Evolutionary conservation across 2,797 vertebrate species (phyloP).

Genomic region (Esox masquinongy): DNA sequence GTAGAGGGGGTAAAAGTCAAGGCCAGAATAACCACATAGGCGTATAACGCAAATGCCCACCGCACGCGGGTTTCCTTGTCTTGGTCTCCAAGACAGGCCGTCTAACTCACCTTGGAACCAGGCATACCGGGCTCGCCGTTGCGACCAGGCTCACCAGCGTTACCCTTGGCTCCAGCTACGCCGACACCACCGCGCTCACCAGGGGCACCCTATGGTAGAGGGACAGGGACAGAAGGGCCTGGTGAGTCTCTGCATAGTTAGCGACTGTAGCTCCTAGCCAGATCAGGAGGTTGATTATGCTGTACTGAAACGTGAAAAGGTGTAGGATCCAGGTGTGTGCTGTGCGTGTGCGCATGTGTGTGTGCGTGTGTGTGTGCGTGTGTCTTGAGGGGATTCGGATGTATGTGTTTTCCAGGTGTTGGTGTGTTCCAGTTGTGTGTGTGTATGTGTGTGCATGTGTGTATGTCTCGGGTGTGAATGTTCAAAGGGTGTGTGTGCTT

Average conservation of each 20-base stretch:
- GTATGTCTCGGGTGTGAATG: neutral
- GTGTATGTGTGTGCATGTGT: neutral
- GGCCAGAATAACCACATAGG: neutral
- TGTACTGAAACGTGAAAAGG: no score
- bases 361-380: no score
- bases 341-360: no score
- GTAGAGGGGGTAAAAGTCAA: slow-evolving; percentile 24
- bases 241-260: neutral
- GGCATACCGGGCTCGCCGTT: slow-evolving; percentile 87
- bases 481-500: neutral
- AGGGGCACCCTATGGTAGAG: slow-evolving; percentile 71
- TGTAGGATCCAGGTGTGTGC: no score
- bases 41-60: neutral
- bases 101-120: slow-evolving; percentile 82
- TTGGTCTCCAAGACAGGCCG: neutral
- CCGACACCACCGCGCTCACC: slow-evolving; percentile 85
- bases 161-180: slow-evolving; percentile 81
- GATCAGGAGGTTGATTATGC: neutral
- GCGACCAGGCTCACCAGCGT: slow-evolving; percentile 84
- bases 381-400: no score
- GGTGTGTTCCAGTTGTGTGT: neutral
- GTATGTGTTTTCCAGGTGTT: no score
- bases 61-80: neutral
- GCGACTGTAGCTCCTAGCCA: neutral
- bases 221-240: neutral